Percentiles rank a stretch among this genome's conserved stretches.
These are phyloP conservation scores for Caenorhabditis panamensis DNA, from an alignment of 2,888 invertebrate species.

Conservation along the genomic window DNA sequence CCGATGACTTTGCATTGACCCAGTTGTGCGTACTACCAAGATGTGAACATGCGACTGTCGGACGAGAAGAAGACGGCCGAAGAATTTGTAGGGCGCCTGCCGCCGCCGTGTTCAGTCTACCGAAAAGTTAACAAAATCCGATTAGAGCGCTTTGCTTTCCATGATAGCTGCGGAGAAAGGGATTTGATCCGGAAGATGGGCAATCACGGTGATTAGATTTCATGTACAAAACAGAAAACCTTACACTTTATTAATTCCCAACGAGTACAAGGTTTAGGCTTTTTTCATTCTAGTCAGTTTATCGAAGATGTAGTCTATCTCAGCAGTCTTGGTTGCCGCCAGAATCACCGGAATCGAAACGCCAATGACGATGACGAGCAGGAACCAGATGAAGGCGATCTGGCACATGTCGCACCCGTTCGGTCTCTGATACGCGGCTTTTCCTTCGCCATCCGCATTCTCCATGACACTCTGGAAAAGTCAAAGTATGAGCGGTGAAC, in stretches of 20 bases:
- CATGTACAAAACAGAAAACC: neutral
- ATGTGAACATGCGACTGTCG: constrained; percentile 31
- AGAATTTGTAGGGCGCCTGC: constrained; percentile 32
- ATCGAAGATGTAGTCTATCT: constrained; percentile 7
- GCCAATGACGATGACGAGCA: neutral
- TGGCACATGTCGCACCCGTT: constrained; percentile 13
- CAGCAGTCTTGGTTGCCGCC: neutral
- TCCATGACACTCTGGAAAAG: constrained; percentile 30
- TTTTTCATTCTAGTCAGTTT: neutral
- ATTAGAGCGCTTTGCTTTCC: neutral
- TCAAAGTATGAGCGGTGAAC: neutral
- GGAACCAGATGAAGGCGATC: neutral
- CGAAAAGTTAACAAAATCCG: constrained; percentile 47
- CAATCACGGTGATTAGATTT: constrained; percentile 9
- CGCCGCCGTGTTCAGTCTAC: constrained; percentile 45
- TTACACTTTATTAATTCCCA: neutral
- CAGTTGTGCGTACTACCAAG: constrained; percentile 60
- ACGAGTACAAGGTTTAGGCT: neutral
- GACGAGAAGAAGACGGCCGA: constrained; percentile 6
- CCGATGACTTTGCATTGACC: constrained; percentile 60
- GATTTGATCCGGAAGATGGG: constrained; percentile 15
- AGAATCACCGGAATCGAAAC: constrained; percentile 6
- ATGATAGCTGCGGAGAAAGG: constrained; percentile 4
- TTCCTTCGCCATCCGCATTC: neutral
- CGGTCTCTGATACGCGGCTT: constrained; percentile 11